Conservation (phyloP, 1,140 invertebrate genomes). For the Belonocnema kinseyi region DNA sequence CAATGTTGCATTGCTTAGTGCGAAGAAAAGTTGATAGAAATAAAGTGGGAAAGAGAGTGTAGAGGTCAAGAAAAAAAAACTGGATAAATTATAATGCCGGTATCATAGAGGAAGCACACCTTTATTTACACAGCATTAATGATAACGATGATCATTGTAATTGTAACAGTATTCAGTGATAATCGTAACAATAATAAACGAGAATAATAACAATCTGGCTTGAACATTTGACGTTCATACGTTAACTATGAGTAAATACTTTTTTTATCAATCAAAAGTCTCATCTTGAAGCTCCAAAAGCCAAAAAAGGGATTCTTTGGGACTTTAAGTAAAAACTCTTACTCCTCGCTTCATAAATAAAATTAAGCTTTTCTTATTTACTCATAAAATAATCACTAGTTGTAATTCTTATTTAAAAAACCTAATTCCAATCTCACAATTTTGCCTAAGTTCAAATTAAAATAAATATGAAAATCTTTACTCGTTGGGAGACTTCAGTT, state of each 20-base stretch:
- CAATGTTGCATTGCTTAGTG: background rate
- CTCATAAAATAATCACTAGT: background rate
- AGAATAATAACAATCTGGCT: conserved; percentile 55
- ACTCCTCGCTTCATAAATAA: conserved; percentile 32
- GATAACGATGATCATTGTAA: conserved; percentile 48
- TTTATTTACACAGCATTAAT: conserved; percentile 72
- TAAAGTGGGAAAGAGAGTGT: conserved; percentile 36
- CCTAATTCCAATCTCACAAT: too few relatives aligned
- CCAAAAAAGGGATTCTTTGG: conserved; percentile 45
- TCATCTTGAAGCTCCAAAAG: conserved; percentile 51
- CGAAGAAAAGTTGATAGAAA: background rate
- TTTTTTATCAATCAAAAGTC: conserved; percentile 53
- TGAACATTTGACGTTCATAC: conserved; percentile 55
- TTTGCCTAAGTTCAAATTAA: too few relatives aligned
- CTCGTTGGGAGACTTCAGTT: too few relatives aligned
- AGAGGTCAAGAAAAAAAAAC: conserved; percentile 45
- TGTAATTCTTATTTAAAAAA: too few relatives aligned
- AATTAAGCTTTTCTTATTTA: background rate
- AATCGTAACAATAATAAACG: conserved; percentile 57
- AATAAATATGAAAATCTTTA: too few relatives aligned
- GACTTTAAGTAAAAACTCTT: conserved; percentile 34
- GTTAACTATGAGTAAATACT: conserved; percentile 50
- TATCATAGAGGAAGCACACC: conserved; percentile 70
- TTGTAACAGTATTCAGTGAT: conserved; percentile 51
- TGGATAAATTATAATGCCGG: conserved; percentile 60